Conservation (phyloP, 1,140 invertebrate genomes). For the Antheraea pernyi region DNA sequence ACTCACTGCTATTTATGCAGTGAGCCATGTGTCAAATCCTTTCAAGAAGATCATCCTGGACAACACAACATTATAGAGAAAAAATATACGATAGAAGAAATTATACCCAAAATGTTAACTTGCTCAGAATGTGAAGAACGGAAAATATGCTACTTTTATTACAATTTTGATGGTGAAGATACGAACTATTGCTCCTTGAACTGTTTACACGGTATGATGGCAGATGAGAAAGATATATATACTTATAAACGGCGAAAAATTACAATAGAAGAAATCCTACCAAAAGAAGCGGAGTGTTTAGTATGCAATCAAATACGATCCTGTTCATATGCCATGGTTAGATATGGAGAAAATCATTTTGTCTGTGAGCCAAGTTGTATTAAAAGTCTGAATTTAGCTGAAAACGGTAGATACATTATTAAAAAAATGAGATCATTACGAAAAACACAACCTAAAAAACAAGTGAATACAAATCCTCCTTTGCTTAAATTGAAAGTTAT, state of each 20-base stretch:
- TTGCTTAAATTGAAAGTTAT: slow-evolving; percentile 76
- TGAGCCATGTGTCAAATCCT: slow-evolving; percentile 47
- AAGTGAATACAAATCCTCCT: slow-evolving; percentile 40
- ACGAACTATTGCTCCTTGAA: slow-evolving; percentile 77
- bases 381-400: slow-evolving; percentile 48
- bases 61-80: slow-evolving; percentile 51
- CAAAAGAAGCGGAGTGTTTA: slow-evolving; percentile 49
- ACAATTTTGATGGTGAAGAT: slow-evolving; percentile 76
- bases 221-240: slow-evolving; percentile 79
- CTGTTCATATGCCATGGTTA: slow-evolving; percentile 47
- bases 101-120: slow-evolving; percentile 44
- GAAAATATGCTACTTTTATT: slow-evolving; percentile 79
- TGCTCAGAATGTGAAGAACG: slow-evolving; percentile 72
- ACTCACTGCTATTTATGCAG: slow-evolving; percentile 59
- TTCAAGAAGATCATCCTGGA: slow-evolving; percentile 41
- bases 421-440: slow-evolving; percentile 46
- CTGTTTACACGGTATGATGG: slow-evolving; percentile 79
- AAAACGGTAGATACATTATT: slow-evolving; percentile 59
- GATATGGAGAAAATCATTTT: slow-evolving; percentile 60
- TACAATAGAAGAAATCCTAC: slow-evolving; percentile 46
- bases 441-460: slow-evolving; percentile 19
- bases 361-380: slow-evolving; percentile 71
- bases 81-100: slow-evolving; percentile 71
- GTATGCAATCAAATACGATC: slow-evolving; percentile 56
- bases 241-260: slow-evolving; percentile 61